Percentiles rank a stretch among this genome's conserved stretches.
Conservation (phyloP, 2,113 vertebrate species). For the Hassar affinis region DNA sequence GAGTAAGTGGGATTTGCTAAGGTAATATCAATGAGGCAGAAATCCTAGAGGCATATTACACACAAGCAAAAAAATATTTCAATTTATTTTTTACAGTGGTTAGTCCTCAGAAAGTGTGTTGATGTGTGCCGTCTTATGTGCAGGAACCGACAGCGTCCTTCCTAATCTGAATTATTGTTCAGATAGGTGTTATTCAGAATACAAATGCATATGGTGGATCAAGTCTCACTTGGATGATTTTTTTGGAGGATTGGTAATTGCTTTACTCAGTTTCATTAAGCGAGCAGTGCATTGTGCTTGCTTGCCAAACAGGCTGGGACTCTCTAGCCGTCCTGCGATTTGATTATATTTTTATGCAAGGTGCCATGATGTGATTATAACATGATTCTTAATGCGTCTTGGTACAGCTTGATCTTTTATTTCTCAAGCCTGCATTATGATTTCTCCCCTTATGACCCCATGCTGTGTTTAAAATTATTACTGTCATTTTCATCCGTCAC, state of each 20-base stretch:
- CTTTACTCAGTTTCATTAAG: constrained; percentile 2
- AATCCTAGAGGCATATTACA: not conserved
- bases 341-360: constrained; percentile 6
- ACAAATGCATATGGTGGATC: not conserved
- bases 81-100: not conserved
- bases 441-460: not conserved
- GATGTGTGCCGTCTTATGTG: not conserved
- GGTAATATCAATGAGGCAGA: not conserved
- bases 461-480: not conserved
- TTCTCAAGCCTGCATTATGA: not conserved
- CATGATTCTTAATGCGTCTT: constrained; percentile 1
- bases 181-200: not conserved
- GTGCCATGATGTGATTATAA: constrained; percentile 10
- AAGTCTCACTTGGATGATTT: not conserved
- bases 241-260: not conserved
- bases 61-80: not conserved
- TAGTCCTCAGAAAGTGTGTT: not conserved
- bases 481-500: not conserved
- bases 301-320: not conserved
- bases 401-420: not conserved
- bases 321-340: not conserved
- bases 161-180: no score
- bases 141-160: not conserved
- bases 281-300: not conserved
- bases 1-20: not conserved